Base-by-base conservation (phyloP, 2,113 vertebrate genomes). In the Procapra przewalskii region DNA sequence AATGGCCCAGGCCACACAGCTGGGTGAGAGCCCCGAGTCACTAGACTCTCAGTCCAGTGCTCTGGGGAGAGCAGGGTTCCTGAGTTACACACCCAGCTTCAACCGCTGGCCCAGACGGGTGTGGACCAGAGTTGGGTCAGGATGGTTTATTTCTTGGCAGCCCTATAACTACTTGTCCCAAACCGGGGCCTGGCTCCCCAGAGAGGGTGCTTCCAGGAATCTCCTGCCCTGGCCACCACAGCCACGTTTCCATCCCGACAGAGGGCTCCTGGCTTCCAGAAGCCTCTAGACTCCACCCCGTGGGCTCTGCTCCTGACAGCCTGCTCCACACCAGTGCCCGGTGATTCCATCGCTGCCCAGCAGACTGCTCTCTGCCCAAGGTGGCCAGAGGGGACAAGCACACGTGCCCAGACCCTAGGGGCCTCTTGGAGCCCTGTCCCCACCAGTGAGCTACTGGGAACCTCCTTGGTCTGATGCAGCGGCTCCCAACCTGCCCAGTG, bases 91-190 rank as follows among this genome's bases (percentile, higher is more conserved):
- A n/a, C 86, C 33, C 7, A 14, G n/a, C 25, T 19, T 7, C 10
- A 0, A 19, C n/a, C 7, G 6, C 80, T 9, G 4, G 36, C 87
- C 45, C 23, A 17, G 40, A 54, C 2, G 0, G 1, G 1, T 0
- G 79, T 11, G 31, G 23, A 80, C 33, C 5, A 16, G 59, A 36
- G 17, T 0, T 1, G 15, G 3, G 27, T 9, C 14, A 0, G 21
- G 15, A 27, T 19, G 25, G 29, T 45, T 43, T 19, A 55, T 48
- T 29, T 31, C 59, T 45, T 13, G 85, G 86, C 60, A 21, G 71
- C 36, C 40, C 50, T 31, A 1, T 7, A 8, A 48, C 90, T 57
- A 3, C 75, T 5, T 71, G 25, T 31, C 55, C 71, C 4, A 7
- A 79, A 50, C 80, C 57, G 4, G 2, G 2, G n/a, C 27, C 82